Evolutionary conservation across 2,113 vertebrate genomes (phyloP).

Genomic region (Oceanodroma tethys): DNA sequence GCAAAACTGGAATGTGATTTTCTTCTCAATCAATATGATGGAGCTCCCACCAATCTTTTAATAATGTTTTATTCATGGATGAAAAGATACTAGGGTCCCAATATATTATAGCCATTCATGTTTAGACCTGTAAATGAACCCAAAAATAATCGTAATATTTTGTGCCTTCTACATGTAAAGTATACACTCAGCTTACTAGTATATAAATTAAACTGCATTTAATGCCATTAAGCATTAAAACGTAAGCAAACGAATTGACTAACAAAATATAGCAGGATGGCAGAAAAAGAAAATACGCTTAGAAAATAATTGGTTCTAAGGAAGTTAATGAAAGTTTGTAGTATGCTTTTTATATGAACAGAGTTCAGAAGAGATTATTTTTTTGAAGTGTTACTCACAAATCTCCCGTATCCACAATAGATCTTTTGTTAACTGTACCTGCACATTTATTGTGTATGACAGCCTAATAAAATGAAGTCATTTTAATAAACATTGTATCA

Average conservation of each 20-base stretch:
- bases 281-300: constrained; percentile 39
- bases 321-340: constrained; percentile 65
- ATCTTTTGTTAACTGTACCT: constrained; percentile 74
- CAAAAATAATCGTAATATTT: neutral
- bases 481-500: constrained; percentile 81
- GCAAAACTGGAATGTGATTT: neutral
- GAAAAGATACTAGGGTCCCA: neutral
- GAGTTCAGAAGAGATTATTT: constrained; percentile 56
- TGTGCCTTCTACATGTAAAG: neutral
- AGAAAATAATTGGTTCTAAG: constrained; percentile 58
- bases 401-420: constrained; percentile 66
- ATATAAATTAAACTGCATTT: constrained; percentile 44
- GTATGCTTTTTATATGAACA: constrained; percentile 37
- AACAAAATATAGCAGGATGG: neutral
- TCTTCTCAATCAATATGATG: neutral
- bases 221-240: constrained; percentile 49
- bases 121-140: constrained; percentile 42
- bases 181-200: neutral
- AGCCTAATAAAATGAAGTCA: constrained; percentile 80
- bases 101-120: neutral
- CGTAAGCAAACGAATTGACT: constrained; percentile 42
- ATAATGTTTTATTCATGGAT: constrained; percentile 34
- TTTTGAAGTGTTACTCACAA: constrained; percentile 62
- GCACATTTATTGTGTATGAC: constrained; percentile 76
- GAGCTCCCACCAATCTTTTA: neutral